Conservation (phyloP, 2,888 invertebrate species). For the Lycia hirtaria region DNA sequence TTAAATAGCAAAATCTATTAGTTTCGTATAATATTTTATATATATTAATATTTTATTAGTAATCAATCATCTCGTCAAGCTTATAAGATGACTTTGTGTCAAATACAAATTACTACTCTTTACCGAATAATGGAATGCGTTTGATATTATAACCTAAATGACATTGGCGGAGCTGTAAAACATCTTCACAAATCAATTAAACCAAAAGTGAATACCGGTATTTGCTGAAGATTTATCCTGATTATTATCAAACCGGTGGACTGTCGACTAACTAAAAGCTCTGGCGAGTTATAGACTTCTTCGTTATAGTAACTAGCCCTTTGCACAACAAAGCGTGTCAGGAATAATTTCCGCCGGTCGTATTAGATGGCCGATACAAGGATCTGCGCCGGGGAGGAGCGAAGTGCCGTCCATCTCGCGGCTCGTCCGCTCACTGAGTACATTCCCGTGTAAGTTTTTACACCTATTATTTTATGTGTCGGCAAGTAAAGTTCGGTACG, state of each 20-base stretch:
- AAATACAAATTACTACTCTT: too few relatives aligned
- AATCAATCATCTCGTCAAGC: too few relatives aligned
- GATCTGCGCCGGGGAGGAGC: conserved; percentile 25
- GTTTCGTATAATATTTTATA: too few relatives aligned
- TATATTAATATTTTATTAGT: too few relatives aligned
- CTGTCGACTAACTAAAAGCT: conserved; percentile 17
- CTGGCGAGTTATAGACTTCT: conserved; percentile 18
- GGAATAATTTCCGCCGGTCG: conserved; percentile 40
- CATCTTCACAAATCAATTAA: background rate
- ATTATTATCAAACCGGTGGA: conserved; percentile 2
- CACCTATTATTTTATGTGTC: conserved; percentile 86
- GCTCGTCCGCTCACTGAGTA: conserved; percentile 82
- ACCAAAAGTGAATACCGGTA: too few relatives aligned
- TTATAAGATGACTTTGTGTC: too few relatives aligned
- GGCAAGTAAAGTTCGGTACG: conserved; percentile 86
- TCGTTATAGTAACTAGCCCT: conserved; percentile 27
- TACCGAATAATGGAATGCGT: too few relatives aligned
- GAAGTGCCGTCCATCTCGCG: conserved; percentile 77
- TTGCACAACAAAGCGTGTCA: conserved; percentile 40
- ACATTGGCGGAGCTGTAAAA: too few relatives aligned
- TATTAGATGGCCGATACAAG: conserved; percentile 31
- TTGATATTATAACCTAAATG: too few relatives aligned
- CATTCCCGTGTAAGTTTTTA: conserved; percentile 86
- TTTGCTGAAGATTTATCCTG: background rate
- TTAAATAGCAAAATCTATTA: too few relatives aligned